These are phyloP conservation scores for Aphelinus certus DNA, from an alignment of 1,140 invertebrate species.

Conservation along the genomic window DNA sequence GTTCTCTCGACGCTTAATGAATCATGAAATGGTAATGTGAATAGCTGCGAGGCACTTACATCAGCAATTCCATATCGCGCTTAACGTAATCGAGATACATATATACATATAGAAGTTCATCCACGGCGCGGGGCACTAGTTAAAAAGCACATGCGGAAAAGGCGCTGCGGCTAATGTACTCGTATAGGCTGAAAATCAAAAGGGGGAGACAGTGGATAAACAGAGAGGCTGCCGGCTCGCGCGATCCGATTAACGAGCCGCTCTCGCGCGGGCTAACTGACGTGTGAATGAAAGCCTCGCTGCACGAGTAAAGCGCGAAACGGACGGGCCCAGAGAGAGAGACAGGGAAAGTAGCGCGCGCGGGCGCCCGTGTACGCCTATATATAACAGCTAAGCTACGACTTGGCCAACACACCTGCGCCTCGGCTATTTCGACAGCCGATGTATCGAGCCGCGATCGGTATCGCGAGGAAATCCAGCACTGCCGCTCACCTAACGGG, in stretches of 20 bases:
- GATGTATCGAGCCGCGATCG: background rate
- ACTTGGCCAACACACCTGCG: constrained; percentile 20
- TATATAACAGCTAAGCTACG: background rate
- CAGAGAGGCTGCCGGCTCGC: background rate
- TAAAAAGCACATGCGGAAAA: too few species aligned
- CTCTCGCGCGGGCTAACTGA: background rate
- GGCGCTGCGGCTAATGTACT: too few species aligned
- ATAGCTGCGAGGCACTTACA: too few species aligned
- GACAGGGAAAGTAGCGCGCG: background rate
- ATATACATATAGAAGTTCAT: too few species aligned
- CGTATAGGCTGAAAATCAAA: background rate
- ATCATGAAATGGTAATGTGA: too few species aligned
- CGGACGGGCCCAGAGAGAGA: background rate
- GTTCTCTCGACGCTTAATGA: too few species aligned
- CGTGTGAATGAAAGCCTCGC: constrained; percentile 2
- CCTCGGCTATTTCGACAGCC: constrained; percentile 2
- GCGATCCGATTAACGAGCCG: constrained; percentile 9
- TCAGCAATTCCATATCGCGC: too few species aligned
- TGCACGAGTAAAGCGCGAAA: background rate
- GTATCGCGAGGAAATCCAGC: too few species aligned
- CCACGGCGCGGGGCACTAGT: too few species aligned
- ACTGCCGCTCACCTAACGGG: too few species aligned
- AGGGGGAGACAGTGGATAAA: background rate
- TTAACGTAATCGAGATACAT: too few species aligned
- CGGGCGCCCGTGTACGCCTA: background rate